phyloP scores from a whole-genome alignment of 2,113 vertebrate genomes.

The Paramormyrops kingsleyae region DNA sequence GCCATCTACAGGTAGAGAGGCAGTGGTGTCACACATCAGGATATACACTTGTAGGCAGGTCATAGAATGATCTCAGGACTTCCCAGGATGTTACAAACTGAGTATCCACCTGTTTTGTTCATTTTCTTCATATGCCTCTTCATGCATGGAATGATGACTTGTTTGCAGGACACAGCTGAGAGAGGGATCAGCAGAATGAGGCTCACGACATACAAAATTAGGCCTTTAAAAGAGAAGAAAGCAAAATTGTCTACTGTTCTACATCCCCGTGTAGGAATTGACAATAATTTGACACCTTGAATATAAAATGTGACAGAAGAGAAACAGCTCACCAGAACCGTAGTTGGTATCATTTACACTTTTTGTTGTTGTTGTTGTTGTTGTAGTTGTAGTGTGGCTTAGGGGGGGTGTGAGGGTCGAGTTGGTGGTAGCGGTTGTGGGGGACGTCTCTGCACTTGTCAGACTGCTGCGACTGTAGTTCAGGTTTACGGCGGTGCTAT shows the following conservation, averaged over 20 bases:
- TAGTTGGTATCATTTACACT: not conserved
- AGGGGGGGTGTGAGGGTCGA: no score
- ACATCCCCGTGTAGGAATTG: no score
- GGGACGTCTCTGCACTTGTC: not conserved
- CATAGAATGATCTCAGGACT: not conserved
- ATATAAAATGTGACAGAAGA: not conserved
- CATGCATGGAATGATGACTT: slow-evolving; percentile 7
- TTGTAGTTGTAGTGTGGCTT: not conserved
- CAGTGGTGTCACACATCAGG: not conserved
- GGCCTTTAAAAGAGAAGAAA: slow-evolving; percentile 25
- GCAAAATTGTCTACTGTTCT: not conserved
- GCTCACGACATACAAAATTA: slow-evolving; percentile 25
- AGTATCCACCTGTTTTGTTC: slow-evolving; percentile 31
- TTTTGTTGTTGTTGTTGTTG: not conserved
- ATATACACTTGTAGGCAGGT: not conserved
- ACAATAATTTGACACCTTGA: not conserved
- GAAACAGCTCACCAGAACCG: not conserved
- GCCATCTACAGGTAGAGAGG: slow-evolving; percentile 32
- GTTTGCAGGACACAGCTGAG: slow-evolving; percentile 37
- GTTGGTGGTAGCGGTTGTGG: not conserved
- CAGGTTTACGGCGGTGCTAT: not conserved
- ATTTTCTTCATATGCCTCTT: not conserved
- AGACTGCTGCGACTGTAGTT: not conserved
- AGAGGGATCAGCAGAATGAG: slow-evolving; percentile 30
- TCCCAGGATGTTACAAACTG: no score